Base-by-base conservation (phyloP, 2,888 invertebrate genomes). In the Hypercompe scribonia region DNA sequence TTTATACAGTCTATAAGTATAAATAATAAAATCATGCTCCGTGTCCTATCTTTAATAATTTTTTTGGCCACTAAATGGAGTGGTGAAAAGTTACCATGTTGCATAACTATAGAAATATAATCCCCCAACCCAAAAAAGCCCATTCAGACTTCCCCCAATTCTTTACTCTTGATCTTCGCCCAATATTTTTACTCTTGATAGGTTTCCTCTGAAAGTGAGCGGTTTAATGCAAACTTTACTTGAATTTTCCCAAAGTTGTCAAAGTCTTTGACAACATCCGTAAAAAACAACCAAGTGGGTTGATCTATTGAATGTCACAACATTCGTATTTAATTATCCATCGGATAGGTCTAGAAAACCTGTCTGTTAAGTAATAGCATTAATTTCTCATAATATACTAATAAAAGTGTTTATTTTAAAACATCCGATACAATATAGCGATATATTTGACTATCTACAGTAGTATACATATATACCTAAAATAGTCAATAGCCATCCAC, bases 401-500 rank as follows among this genome's bases (percentile, higher is more conserved):
- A 61, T n/a, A 13, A 28, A 61, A 61, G 28, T 31, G 18, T 58
- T 13, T 28, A 28, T n/a, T 54, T n/a, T 61, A 61, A 28, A 31
- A 61, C 0, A 58, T 58, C 4, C 28, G 28, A 0, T 28, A 28
- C 28, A 7, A 7, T 24, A 34, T 24, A 31, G 8, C 2, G 11
- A n/a, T 24, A 65, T 36, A 8, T 33, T 36, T n/a, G 11, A 0
- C 36, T 65, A 28, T 61, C 31, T 24, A 36, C 24, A 31, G 5
- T 31, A 28, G 24, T 28, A 31, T 28, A 39, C 50, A 0, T 31
- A 67, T n/a, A 18, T 18, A 68, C 31, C 34, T 24, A 13, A 13
- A 50, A 54, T 54, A 28, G 21, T 66, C 36, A n/a, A 66, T 70
- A 70, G 63, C 36, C 34, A 66, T 31, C 61, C 50, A 34, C 34